Base-by-base conservation (phyloP, 2,797 vertebrate genomes). In the Platalea minor region DNA sequence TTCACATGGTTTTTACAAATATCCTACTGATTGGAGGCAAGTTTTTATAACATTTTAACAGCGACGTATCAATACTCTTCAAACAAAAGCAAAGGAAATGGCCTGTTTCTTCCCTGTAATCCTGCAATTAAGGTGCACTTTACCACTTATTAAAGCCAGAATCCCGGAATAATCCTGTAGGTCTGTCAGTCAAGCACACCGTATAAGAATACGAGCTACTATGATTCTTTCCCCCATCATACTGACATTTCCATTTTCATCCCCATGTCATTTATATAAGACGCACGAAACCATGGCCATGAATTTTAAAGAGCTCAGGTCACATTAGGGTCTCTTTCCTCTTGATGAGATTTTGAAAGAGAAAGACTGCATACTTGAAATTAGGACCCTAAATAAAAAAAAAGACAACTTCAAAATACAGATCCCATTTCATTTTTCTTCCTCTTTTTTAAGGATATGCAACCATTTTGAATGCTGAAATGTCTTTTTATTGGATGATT, bases 171-270 rank as follows among this genome's bases (percentile, higher is more conserved):
- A 95, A 96, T 96, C 91, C 88, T 95, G 69, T 37, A 93, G 57
- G 79, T 96, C 92, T 81, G 81, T 91, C 88, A 79, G 96, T 96
- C 87, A 72, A 31, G 79, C 21, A 72, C 57, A 48, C 57, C 35
- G 13, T 54, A 54, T 53, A 56, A 91, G 82, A 86, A 87, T 76
- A 86, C 2, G 1, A 85, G 83, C 75, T 95, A 91, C 94, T 81
- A 92, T 61, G 88, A 90, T 85, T 86, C 78, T 92, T 93, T 89
- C 18, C 33, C 70, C 59, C 77, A 92, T 89, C 92, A 92, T 89
- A 91, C 75, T 97, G 96, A 97, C 97, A 97, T 97, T 97, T 97
- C 85, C 90, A 86, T 92, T 96, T 97, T 96, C 91, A 96, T 78
- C 94, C 51, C 48, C 43, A 9, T 95, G 88, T 88, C 96, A 97